These are phyloP conservation scores for Ramazzottius varieornatus DNA, from an alignment of 2,888 invertebrate genomes.

Conservation along the genomic window DNA sequence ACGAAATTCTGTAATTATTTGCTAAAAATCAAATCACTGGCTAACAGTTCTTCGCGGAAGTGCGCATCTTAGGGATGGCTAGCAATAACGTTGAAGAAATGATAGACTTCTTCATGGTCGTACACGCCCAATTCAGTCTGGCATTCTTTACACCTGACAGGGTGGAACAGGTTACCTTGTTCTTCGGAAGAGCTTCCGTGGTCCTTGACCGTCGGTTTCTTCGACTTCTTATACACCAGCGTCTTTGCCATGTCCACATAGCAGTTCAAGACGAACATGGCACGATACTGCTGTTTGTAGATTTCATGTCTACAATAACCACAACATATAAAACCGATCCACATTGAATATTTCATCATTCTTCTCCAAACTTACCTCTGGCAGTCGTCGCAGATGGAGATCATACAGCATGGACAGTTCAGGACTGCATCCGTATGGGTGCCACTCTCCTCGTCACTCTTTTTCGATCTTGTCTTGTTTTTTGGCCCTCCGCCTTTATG, in stretches of 20 bases:
- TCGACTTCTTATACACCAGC: conserved; percentile 12
- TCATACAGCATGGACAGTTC: conserved; percentile 34
- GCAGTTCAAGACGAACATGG: conserved; percentile 35
- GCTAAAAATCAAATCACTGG: no score
- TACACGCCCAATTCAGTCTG: conserved; percentile 30
- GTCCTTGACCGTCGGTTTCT: not conserved
- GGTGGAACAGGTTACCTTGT: conserved; percentile 23
- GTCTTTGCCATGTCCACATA: conserved; percentile 19
- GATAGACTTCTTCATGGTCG: conserved; percentile 32
- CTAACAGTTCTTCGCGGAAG: no score
- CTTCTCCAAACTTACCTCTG: conserved; percentile 26
- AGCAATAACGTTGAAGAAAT: conserved; percentile 32
- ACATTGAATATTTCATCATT: not conserved
- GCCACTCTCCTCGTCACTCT: conserved; percentile 9
- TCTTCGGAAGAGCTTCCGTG: not conserved
- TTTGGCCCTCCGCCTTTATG: not conserved
- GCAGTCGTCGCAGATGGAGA: conserved; percentile 31
- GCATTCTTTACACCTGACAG: conserved; percentile 29
- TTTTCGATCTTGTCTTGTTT: not conserved
- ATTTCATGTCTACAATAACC: conserved; percentile 24
- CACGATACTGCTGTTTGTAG: conserved; percentile 31
- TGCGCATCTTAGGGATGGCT: conserved; percentile 25
- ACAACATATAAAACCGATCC: not conserved
- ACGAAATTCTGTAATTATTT: no score
- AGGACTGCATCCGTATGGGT: conserved; percentile 30